phyloP scores from a whole-genome alignment of 2,113 vertebrate species.

The Climacteris rufus region DNA sequence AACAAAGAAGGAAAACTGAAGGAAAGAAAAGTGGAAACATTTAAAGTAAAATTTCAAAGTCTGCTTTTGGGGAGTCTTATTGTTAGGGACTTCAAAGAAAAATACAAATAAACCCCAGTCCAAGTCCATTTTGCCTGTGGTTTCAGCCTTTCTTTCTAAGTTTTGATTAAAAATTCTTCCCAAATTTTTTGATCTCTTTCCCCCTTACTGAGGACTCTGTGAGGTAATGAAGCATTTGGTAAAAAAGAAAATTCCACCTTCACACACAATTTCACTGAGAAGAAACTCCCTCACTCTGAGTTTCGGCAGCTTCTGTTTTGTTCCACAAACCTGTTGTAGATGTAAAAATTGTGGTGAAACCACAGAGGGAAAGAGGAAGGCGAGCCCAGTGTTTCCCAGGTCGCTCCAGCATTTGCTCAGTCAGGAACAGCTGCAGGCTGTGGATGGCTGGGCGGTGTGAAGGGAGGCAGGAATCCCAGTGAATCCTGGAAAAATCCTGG shows the following conservation, averaged over 20 bases:
- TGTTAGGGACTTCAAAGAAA: not conserved
- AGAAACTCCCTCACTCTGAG: not conserved
- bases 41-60: not conserved
- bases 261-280: not conserved
- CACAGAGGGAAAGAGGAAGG: not conserved
- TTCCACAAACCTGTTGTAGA: not conserved
- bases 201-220: not conserved
- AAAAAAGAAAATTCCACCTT: not conserved
- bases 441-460: not conserved
- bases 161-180: not conserved
- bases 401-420: not conserved
- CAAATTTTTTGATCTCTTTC: not conserved
- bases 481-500: not conserved
- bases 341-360: not conserved
- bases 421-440: not conserved
- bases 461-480: not conserved
- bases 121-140: not conserved
- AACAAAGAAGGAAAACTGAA: not conserved
- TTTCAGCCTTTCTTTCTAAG: not conserved
- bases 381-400: not conserved
- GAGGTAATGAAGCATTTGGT: not conserved
- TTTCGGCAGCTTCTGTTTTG: not conserved
- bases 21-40: not conserved
- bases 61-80: not conserved
- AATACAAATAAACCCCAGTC: not conserved